A percentile compares a stretch with the other conserved stretches of the same genome.
These are phyloP conservation scores for Silurus lanzhouensis DNA, from an alignment of 2,797 vertebrate genomes.

Conservation along the genomic window DNA sequence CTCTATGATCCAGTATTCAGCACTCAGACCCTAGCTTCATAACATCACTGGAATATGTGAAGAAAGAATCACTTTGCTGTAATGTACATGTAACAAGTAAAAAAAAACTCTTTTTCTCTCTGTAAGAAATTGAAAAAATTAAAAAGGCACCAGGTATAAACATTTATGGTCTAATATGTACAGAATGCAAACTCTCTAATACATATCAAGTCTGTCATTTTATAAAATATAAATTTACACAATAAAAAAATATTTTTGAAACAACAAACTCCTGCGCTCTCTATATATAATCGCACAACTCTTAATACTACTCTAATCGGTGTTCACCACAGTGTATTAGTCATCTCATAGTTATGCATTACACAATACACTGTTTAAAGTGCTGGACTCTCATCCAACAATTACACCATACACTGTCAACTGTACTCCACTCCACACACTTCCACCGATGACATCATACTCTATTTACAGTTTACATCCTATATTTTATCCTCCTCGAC, in stretches of 20 bases:
- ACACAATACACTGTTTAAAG: constrained; percentile 4
- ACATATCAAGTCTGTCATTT: not conserved
- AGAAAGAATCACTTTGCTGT: too few species aligned
- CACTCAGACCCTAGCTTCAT: too few species aligned
- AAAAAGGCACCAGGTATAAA: not conserved
- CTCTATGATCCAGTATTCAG: too few species aligned
- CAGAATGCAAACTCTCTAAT: not conserved
- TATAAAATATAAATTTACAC: not conserved
- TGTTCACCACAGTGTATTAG: constrained; percentile 1
- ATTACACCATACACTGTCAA: not conserved
- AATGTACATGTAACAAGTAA: too few species aligned
- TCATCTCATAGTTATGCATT: not conserved
- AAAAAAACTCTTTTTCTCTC: too few species aligned
- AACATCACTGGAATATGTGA: too few species aligned
- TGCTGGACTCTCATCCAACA: not conserved
- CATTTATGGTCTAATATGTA: not conserved
- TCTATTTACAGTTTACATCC: not conserved
- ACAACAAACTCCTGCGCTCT: not conserved
- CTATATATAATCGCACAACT: not conserved
- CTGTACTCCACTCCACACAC: not conserved
- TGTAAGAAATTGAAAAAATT: too few species aligned
- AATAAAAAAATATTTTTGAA: not conserved
- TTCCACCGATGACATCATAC: constrained; percentile 9
- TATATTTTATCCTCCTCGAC: not conserved
- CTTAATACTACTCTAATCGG: not conserved